Base-by-base conservation (phyloP, 2,113 vertebrate species). In the Rhynchomys soricoides region DNA sequence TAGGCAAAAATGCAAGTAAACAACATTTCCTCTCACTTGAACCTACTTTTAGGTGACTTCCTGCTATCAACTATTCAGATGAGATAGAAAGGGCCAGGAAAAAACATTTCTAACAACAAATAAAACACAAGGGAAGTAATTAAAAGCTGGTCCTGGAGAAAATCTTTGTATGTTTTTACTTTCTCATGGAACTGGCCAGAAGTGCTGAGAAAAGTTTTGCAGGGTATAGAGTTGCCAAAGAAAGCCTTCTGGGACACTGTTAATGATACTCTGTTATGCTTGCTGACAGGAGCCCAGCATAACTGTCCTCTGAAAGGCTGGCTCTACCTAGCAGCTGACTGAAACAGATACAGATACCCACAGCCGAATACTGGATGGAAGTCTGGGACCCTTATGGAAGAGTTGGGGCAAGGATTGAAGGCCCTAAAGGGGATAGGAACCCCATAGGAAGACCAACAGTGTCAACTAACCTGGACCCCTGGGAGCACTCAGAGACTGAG, bases 1-100 rank as follows among this genome's bases (percentile, higher is more conserved):
- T 45, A 91, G 52, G 59, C 62, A 93, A 94, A 96, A 95, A 94
- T 50, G 34, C 87, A 90, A 92, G 52, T 48, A 86, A 94, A 50
- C 40, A 8, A 89, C 64, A 45, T 88, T 92, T 55, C 16, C 93
- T 95, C 50, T 86, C 48, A 95, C 19, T 79, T 29, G 94, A 95
- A 92, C 45, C 50, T 82, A 94, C 62, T 91, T 94, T 96, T 90
- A 91, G 26, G 71, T 88, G 45, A 93, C 52, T 29, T 87, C 40
- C 31, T 62, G 43, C 8, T 68, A 82, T 48, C 55, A 57, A 62
- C 40, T 55, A 88, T 68, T 92, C 62, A 24, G 0, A 66, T 94
- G 70, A 90, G 26, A 40, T 45, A 79, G n/a, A 96, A 79, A 81
- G 10, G 11, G 34, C 83, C 15, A 79, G 34, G 12, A 15, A 86